Evolutionary conservation across 2,888 invertebrate species (phyloP).

Genomic region (Lacanobia wlatinum): DNA sequence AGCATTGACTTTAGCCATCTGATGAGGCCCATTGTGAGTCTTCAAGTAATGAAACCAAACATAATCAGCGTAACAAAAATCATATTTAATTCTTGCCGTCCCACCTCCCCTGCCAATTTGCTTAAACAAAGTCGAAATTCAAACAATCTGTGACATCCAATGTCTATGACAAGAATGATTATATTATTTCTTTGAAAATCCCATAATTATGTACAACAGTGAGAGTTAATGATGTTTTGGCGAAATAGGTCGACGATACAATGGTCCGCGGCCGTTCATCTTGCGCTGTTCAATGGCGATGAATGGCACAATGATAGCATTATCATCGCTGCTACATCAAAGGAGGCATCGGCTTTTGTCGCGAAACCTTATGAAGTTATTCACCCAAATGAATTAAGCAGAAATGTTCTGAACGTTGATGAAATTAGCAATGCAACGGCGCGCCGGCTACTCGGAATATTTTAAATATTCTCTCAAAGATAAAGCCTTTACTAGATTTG

Average conservation of each 20-base stretch:
- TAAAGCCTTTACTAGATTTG: constrained; percentile 8
- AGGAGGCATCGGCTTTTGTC: constrained; percentile 53
- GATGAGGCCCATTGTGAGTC: too few species aligned
- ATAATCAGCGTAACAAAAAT: constrained; percentile 12
- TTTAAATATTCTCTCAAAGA: constrained; percentile 27
- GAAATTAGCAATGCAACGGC: constrained; percentile 35
- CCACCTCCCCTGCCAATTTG: constrained; percentile 24
- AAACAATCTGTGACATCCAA: constrained; percentile 9
- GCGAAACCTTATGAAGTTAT: constrained; percentile 43
- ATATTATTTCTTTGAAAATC: constrained; percentile 29
- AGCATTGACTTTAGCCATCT: too few species aligned
- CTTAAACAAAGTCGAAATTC: constrained; percentile 33
- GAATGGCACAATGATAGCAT: constrained; percentile 49
- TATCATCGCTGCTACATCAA: constrained; percentile 52
- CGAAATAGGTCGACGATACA: constrained; percentile 48
- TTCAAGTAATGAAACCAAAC: not conserved
- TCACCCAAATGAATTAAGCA: constrained; percentile 62
- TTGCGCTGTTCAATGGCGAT: constrained; percentile 38
- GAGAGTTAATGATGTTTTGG: constrained; percentile 26
- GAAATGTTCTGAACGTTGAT: constrained; percentile 43
- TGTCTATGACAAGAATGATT: constrained; percentile 6
- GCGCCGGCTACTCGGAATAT: not conserved
- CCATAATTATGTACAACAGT: constrained; percentile 3
- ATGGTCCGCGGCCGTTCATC: constrained; percentile 24
- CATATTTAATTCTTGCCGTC: not conserved